Evolutionary conservation across 1,140 invertebrate genomes (phyloP).

Genomic region (Plectus sambesii): DNA sequence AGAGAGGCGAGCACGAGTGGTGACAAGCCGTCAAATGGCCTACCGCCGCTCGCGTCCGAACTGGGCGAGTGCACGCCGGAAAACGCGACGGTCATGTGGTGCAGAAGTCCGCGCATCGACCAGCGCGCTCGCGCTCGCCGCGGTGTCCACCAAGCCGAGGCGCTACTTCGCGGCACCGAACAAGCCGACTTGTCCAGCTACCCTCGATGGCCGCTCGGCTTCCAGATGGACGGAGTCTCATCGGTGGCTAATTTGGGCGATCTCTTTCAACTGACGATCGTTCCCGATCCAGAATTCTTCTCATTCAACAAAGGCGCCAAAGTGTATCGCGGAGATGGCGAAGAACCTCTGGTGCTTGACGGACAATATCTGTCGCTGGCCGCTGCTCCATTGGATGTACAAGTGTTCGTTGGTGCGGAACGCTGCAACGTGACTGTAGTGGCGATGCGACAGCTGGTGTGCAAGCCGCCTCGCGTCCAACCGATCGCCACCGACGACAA

Average conservation of each 20-base stretch:
- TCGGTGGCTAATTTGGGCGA: conserved; percentile 72
- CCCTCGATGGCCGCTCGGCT: conserved; percentile 53
- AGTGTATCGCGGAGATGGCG: conserved; percentile 65
- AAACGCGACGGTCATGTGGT: conserved; percentile 81
- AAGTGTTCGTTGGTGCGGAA: conserved; percentile 75
- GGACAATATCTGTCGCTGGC: conserved; percentile 46
- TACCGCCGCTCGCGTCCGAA: conserved; percentile 31
- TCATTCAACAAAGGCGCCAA: conserved; percentile 63
- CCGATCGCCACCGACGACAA: conserved; percentile 65
- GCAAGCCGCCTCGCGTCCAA: conserved; percentile 57
- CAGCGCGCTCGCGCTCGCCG: conserved; percentile 40
- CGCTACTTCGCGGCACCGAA: conserved; percentile 2
- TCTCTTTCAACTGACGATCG: conserved; percentile 67
- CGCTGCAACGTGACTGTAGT: conserved; percentile 89
- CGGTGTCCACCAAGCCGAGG: conserved; percentile 19
- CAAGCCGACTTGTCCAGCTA: conserved; percentile 16
- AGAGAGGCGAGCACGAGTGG: no score
- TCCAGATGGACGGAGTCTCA: conserved; percentile 88
- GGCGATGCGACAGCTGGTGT: conserved; percentile 46
- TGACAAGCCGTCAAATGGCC: no score
- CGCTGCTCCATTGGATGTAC: conserved; percentile 52
- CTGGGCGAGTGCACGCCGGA: conserved; percentile 60
- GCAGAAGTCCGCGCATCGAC: conserved; percentile 74
- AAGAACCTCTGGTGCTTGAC: conserved; percentile 87
- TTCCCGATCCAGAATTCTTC: conserved; percentile 79